A percentile compares a stretch with the other conserved stretches of the same genome.
These are phyloP conservation scores for Pomacea canaliculata DNA, from an alignment of 2,888 invertebrate species.

Conservation along the genomic window DNA sequence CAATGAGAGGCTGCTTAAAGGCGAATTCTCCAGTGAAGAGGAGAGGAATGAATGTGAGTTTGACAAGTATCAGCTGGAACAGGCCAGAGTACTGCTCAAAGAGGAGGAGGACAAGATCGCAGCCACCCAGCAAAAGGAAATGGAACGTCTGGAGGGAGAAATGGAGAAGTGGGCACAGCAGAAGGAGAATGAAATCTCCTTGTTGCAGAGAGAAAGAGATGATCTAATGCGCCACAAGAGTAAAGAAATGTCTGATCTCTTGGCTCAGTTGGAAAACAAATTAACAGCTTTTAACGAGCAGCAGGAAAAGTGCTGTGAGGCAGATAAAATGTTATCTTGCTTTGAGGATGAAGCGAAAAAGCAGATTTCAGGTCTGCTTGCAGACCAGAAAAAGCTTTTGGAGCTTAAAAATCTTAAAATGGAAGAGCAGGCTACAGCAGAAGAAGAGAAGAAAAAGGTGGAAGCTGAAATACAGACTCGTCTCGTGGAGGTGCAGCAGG, in stretches of 20 bases:
- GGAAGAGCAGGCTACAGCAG: conserved; percentile 17
- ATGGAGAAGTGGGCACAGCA: conserved; percentile 72
- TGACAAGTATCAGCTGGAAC: conserved; percentile 47
- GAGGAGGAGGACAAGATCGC: conserved; percentile 53
- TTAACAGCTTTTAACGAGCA: conserved; percentile 27
- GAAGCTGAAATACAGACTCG: conserved; percentile 43
- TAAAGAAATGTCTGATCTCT: conserved; percentile 29
- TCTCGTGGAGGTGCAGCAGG: conserved; percentile 43
- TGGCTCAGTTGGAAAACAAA: conserved; percentile 35
- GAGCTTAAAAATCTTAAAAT: conserved; percentile 17
- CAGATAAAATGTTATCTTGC: conserved; percentile 15
- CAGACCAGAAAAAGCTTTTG: conserved; percentile 21
- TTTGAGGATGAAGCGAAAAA: conserved; percentile 21
- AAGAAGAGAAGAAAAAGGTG: conserved; percentile 26
- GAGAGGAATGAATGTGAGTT: conserved; percentile 43
- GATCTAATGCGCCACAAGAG: conserved; percentile 19
- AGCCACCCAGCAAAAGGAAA: conserved; percentile 46
- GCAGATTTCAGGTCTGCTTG: conserved; percentile 17
- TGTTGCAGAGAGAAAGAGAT: conserved; percentile 20
- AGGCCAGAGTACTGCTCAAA: conserved; percentile 45
- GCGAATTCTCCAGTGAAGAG: conserved; percentile 36
- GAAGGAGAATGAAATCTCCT: conserved; percentile 56
- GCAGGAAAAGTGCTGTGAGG: conserved; percentile 20
- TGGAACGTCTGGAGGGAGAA: conserved; percentile 54
- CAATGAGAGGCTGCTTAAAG: conserved; percentile 44